Conservation (phyloP, 2,888 invertebrate genomes). For the Aleiodes leptofemur region DNA sequence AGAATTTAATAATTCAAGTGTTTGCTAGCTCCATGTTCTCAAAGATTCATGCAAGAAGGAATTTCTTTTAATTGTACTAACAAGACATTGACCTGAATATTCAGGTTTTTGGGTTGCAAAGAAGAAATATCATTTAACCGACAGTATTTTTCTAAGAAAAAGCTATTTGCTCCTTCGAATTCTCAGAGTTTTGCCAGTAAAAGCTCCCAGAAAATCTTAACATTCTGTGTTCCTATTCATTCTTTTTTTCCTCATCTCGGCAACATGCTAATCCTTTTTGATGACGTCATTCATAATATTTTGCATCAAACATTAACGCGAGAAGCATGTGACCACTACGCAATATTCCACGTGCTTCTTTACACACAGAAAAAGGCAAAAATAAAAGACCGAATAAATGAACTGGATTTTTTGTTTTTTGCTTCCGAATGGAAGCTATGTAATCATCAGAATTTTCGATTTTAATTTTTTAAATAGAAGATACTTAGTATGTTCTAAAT, state of each 20-base stretch:
- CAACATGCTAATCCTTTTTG: constrained; percentile 26
- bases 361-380: neutral
- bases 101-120: neutral
- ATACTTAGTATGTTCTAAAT: no score
- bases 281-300: constrained; percentile 45
- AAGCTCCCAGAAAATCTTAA: neutral
- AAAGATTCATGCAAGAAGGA: neutral
- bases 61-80: neutral
- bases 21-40: neutral
- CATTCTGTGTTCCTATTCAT: neutral
- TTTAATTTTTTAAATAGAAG: no score
- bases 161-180: neutral
- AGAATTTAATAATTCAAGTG: neutral
- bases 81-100: constrained; percentile 6
- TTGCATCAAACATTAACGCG: constrained; percentile 50
- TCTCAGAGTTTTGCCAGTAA: neutral
- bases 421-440: no score
- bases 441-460: no score
- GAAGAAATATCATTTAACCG: neutral
- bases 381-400: constrained; percentile 4
- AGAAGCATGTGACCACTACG: constrained; percentile 51
- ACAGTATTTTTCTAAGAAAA: neutral
- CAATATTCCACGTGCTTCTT: constrained; percentile 14
- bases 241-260: constrained; percentile 18
- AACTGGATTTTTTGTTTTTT: neutral